Conservation (phyloP, 2,113 vertebrate species). For the Chloropsis cyanopogon region DNA sequence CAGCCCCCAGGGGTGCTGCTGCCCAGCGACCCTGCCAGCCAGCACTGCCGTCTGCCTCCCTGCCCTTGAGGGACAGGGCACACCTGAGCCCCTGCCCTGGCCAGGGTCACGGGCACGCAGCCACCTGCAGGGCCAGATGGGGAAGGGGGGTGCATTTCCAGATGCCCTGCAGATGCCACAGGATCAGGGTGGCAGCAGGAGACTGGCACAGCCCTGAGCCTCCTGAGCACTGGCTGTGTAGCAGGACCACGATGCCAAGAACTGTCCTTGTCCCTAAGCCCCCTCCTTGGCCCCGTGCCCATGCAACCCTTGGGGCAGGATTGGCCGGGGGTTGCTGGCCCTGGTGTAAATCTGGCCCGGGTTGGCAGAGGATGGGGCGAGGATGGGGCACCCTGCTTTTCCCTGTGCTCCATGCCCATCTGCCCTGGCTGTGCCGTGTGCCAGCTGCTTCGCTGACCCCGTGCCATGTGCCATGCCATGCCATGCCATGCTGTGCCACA, state of each 20-base stretch:
- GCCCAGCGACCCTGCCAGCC: not conserved
- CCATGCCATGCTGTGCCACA: not conserved
- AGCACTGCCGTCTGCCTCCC: not conserved
- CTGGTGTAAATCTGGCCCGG: fast-evolving
- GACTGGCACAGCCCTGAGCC: not conserved
- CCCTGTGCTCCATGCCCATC: not conserved
- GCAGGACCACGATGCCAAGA: not conserved
- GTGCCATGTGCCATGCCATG: not conserved
- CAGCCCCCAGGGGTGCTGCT: not conserved
- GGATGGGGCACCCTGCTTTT: not conserved
- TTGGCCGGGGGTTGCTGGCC: not conserved
- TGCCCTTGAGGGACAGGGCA: not conserved
- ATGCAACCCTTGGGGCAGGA: not conserved
- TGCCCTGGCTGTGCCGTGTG: not conserved
- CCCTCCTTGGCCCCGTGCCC: fast-evolving
- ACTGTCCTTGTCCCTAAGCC: not conserved
- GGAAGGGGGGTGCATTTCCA: not conserved
- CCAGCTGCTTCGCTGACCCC: not conserved
- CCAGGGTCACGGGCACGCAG: not conserved
- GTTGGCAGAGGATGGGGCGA: not conserved
- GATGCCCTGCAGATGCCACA: not conserved
- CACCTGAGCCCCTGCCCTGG: not conserved
- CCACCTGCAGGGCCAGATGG: not conserved
- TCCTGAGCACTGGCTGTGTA: not conserved
- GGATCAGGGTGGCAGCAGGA: not conserved